These are phyloP conservation scores for Equus przewalskii DNA, from an alignment of 2,113 vertebrate species.

Conservation along the genomic window DNA sequence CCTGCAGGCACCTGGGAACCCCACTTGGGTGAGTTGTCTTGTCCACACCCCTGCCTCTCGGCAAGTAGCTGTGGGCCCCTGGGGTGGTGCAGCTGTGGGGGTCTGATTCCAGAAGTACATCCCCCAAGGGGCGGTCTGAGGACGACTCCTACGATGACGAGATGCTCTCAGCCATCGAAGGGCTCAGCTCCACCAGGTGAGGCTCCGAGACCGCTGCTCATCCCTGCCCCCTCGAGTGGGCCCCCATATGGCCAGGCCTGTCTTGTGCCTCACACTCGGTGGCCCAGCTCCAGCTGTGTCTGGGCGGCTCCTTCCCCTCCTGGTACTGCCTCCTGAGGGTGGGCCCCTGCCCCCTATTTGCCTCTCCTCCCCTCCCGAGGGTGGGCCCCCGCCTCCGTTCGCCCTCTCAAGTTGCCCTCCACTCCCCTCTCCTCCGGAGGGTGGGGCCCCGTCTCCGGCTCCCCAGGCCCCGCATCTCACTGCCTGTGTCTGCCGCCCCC, in stretches of 20 bases:
- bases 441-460: background rate
- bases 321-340: fast-evolving
- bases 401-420: no score
- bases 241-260: fast-evolving
- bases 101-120: constrained; percentile 91
- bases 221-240: fast-evolving
- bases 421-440: no score
- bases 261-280: no score
- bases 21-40: fast-evolving
- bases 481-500: background rate
- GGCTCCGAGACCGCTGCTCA: background rate
- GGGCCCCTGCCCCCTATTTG: fast-evolving
- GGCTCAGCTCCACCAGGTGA: constrained; percentile 95
- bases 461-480: background rate
- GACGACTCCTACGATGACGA: constrained; percentile 96
- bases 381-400: background rate
- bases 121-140: constrained; percentile 95
- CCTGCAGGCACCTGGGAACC: background rate
- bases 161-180: constrained; percentile 97
- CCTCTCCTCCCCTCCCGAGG: no score
- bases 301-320: no score
- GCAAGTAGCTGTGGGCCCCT: fast-evolving
- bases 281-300: background rate
- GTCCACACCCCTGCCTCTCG: background rate
- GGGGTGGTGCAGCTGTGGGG: background rate